phyloP scores from a whole-genome alignment of 2,113 vertebrate species.

The Anguilla rostrata region DNA sequence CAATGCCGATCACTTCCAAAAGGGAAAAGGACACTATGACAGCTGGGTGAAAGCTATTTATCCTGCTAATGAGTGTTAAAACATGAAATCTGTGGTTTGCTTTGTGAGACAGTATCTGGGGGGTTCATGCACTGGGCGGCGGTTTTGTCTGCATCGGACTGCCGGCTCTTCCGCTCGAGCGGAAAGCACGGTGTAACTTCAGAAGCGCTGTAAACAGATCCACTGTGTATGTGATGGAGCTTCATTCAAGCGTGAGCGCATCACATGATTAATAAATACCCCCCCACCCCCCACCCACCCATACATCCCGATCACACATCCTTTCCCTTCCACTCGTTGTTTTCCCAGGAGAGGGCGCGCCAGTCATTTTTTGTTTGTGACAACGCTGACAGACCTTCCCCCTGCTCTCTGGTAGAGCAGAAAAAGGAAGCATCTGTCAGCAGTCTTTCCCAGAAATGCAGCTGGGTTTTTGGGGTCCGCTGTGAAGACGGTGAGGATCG shows the following conservation, averaged over 20 bases:
- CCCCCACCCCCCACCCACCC: no score
- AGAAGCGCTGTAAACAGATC: background rate
- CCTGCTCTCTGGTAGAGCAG: background rate
- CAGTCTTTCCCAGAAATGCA: no score
- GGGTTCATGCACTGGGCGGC: no score
- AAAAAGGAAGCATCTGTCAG: background rate
- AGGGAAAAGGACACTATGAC: no score
- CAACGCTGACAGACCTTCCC: background rate
- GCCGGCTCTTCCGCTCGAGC: no score
- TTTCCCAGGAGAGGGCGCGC: background rate
- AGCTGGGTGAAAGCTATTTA: no score
- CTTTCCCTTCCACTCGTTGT: background rate
- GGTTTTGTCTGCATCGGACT: no score
- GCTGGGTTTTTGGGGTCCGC: background rate
- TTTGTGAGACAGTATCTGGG: no score
- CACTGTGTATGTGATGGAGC: background rate
- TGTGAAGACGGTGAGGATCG: slow-evolving; percentile 78
- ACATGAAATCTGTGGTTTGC: no score
- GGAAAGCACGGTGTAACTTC: no score
- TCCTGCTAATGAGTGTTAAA: no score
- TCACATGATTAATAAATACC: background rate
- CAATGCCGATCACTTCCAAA: no score
- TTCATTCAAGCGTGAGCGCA: background rate
- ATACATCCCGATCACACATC: background rate
- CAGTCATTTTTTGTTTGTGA: background rate